These are phyloP conservation scores for Tretioscincus oriximinensis DNA, from an alignment of 2,113 vertebrate species.

Conservation along the genomic window DNA sequence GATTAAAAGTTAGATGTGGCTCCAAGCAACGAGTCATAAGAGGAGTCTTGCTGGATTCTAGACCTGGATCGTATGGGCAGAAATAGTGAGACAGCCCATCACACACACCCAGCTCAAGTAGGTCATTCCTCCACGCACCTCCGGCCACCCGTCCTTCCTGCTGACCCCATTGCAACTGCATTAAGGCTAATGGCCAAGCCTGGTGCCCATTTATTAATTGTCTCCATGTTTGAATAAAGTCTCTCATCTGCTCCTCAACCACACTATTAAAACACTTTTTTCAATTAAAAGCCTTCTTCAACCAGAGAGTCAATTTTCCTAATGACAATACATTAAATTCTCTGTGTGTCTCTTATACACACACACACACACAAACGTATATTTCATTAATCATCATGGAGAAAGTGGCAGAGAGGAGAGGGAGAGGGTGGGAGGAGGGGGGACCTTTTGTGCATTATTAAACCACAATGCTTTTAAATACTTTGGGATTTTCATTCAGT, in stretches of 20 bases:
- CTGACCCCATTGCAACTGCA: constrained; percentile 71
- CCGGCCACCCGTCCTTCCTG: background rate
- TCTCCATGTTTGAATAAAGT: constrained; percentile 85
- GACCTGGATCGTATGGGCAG: no score
- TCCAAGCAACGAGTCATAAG: no score
- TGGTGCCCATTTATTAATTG: constrained; percentile 79
- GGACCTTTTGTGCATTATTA: constrained; percentile 52
- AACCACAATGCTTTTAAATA: constrained; percentile 72
- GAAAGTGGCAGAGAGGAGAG: constrained; percentile 54
- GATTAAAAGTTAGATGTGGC: no score
- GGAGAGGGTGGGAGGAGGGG: background rate
- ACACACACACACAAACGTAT: background rate
- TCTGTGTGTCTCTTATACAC: constrained; percentile 48
- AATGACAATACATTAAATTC: constrained; percentile 79
- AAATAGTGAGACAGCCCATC: no score
- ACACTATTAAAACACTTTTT: constrained; percentile 78
- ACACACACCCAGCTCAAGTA: constrained; percentile 57
- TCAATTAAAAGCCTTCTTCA: constrained; percentile 80
- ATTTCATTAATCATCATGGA: constrained; percentile 73
- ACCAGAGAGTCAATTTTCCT: constrained; percentile 78
- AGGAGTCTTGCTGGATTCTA: no score
- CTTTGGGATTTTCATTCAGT: constrained; percentile 72
- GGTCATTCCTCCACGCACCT: constrained; percentile 31
- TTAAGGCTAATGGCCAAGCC: constrained; percentile 79
- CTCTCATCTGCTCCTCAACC: constrained; percentile 81